phyloP scores from a whole-genome alignment of 2,888 invertebrate genomes.

The Pristionchus entomophagus region DNA sequence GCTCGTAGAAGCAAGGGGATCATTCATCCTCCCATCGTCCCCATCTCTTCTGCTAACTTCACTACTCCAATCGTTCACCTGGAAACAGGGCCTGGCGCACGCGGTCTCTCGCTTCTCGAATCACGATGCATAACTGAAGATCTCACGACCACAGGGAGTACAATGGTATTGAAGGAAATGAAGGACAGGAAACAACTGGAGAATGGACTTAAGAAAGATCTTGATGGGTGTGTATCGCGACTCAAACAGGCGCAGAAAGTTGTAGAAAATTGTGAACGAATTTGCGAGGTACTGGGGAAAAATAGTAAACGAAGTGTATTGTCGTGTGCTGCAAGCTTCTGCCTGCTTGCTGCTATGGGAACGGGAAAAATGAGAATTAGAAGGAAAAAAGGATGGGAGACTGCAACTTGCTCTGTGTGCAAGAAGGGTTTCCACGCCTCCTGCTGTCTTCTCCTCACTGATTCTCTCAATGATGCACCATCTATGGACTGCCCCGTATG shows the following conservation, averaged over 20 bases:
- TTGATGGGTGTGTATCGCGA: not conserved
- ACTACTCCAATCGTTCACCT: too few relatives aligned
- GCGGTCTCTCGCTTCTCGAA: too few relatives aligned
- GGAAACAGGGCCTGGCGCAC: too few relatives aligned
- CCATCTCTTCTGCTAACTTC: too few relatives aligned
- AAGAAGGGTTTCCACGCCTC: not conserved
- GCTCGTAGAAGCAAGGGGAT: too few relatives aligned
- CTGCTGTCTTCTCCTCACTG: not conserved
- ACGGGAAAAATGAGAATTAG: not conserved
- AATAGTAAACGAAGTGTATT: not conserved
- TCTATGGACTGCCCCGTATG: not conserved
- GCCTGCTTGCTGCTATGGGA: not conserved
- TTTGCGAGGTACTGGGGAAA: not conserved
- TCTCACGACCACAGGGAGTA: too few relatives aligned
- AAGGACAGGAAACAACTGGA: not conserved
- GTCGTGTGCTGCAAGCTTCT: not conserved
- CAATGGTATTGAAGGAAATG: not conserved
- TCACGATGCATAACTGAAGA: too few relatives aligned
- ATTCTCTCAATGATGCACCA: not conserved
- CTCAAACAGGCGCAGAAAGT: not conserved
- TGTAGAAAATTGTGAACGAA: not conserved
- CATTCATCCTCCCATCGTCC: too few relatives aligned
- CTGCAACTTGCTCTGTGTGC: not conserved
- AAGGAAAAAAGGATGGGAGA: not conserved
- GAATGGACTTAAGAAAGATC: not conserved